These are phyloP conservation scores for Sesia bembeciformis DNA, from an alignment of 2,888 invertebrate species.

Conservation along the genomic window DNA sequence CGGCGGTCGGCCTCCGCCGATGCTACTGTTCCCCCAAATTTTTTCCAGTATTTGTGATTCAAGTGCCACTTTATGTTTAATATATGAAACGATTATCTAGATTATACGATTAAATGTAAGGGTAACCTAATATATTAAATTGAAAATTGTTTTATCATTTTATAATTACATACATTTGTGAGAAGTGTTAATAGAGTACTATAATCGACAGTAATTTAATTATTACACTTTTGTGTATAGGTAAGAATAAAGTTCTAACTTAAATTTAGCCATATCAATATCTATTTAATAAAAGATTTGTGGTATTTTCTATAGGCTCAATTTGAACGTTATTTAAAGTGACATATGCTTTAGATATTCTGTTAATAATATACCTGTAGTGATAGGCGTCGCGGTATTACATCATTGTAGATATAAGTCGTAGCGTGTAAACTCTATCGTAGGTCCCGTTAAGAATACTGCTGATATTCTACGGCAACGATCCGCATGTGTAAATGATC, in stretches of 20 bases:
- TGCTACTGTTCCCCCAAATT: constrained; percentile 76
- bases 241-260: constrained; percentile 72
- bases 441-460: constrained; percentile 63
- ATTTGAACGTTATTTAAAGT: constrained; percentile 75
- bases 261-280: constrained; percentile 77
- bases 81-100: constrained; percentile 76
- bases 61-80: constrained; percentile 86
- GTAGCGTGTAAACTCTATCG: constrained; percentile 52
- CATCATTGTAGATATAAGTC: constrained; percentile 55
- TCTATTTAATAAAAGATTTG: constrained; percentile 75
- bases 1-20: constrained; percentile 48
- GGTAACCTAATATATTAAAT: constrained; percentile 74
- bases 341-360: constrained; percentile 75
- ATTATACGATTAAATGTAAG: constrained; percentile 74
- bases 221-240: constrained; percentile 76
- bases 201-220: constrained; percentile 72
- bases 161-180: constrained; percentile 74
- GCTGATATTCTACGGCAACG: constrained; percentile 70
- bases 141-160: constrained; percentile 76
- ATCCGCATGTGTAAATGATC: constrained; percentile 67
- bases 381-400: constrained; percentile 69
- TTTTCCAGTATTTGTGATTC: constrained; percentile 85
- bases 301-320: constrained; percentile 76
- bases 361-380: constrained; percentile 74
- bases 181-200: constrained; percentile 71